Evolutionary conservation across 2,797 vertebrate genomes (phyloP), one percentile per base, ranked within the genome.

Genomic region (Enoplosus armatus): DNA sequence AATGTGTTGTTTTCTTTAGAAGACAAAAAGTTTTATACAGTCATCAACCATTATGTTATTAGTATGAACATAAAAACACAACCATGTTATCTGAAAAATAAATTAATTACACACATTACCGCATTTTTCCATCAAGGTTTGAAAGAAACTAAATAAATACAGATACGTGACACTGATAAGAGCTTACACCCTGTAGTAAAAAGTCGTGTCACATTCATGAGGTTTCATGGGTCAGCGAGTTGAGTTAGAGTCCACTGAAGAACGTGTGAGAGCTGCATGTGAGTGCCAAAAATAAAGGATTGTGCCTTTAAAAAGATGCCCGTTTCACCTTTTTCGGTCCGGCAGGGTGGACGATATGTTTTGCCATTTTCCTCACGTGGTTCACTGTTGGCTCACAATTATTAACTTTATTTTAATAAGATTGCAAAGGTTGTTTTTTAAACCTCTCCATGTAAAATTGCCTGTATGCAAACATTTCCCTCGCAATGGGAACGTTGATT

Each of bases 251-350:
- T 27, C 12, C 41, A n/a, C 6, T 6, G 14, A 26, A 14, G 1
- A 26, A 39, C 58, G 55, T 50, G 56, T 20, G 35, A 16, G 37
- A 1, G 26, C 27, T 16, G 15, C 72, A 77, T 64, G 45, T 27
- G 47, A 43, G 35, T 4, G 41, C 22, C 24, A 53, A 67, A 84
- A 86, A 75, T 48, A 72, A 43, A 18, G 37, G 37, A 65, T 11
- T 68, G 77, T 66, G 72, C 64, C 80, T 88, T 91, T 85, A 88
- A 88, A 24, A 39, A 39, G 24, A 22, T 0, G 64, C 43, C 29
- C 14, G 18, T 22, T 70, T 67, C 43, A 83, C 15, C 7, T 37
- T 68, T 14, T 18, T 43, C 26, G 1, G 7, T 8, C 8, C 3
- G 0, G 16, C 3, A 24, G 71, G 70, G 47, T 14, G 22, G 12